Conservation (phyloP, 2,888 invertebrate genomes). For the Drosophila paracracens region DNA sequence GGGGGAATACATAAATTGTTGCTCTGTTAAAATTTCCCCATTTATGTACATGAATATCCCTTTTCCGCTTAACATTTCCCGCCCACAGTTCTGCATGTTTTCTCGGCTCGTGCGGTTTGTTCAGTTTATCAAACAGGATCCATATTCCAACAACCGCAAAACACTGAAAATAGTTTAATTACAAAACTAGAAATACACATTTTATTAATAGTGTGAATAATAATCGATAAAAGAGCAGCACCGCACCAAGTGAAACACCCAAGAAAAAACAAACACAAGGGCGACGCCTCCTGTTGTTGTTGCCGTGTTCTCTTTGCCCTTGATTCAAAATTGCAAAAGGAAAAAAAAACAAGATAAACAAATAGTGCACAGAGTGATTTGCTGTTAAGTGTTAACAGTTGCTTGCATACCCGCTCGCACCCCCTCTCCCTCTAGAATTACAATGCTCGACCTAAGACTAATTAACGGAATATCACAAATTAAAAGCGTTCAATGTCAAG, state of each 20-base stretch:
- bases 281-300: slow-evolving; percentile 16
- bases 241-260: slow-evolving; percentile 9
- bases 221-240: slow-evolving; percentile 61
- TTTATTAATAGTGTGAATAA: slow-evolving; percentile 54
- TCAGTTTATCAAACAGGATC: slow-evolving; percentile 10
- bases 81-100: slow-evolving; percentile 63
- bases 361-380: slow-evolving; percentile 1
- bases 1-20: not conserved
- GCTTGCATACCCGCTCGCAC: not conserved
- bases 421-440: slow-evolving; percentile 49
- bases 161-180: slow-evolving; percentile 42
- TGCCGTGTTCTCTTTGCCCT: slow-evolving; percentile 41
- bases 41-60: slow-evolving; percentile 35
- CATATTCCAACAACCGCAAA: slow-evolving; percentile 26
- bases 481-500: slow-evolving; percentile 82
- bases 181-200: slow-evolving; percentile 15
- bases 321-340: slow-evolving; percentile 40
- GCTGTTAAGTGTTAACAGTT: slow-evolving; percentile 9
- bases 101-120: slow-evolving; percentile 54
- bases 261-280: slow-evolving; percentile 6
- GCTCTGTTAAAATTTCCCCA: slow-evolving; percentile 43
- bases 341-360: slow-evolving; percentile 11
- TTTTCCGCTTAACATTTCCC: slow-evolving; percentile 42
- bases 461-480: slow-evolving; percentile 77
- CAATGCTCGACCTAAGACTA: slow-evolving; percentile 73